Base-by-base conservation (phyloP, 1,140 invertebrate genomes). In the Harlomillsia oculata region DNA sequence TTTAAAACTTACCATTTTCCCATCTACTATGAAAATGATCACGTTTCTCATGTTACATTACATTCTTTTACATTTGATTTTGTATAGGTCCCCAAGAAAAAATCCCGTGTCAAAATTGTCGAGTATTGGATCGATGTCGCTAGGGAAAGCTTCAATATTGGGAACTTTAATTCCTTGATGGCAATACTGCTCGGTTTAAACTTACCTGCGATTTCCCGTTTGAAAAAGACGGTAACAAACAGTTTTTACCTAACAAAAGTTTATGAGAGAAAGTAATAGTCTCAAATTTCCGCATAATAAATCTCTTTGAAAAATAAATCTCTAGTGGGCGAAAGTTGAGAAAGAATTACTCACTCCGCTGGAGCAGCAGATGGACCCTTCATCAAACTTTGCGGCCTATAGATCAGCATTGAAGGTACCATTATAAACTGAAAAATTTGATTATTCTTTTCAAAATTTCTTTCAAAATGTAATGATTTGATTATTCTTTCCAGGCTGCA, bases 91-190 rank as follows among this genome's bases (percentile, higher is more conserved):
- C 44, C 59, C 5, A 94, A 94, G 72, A 95, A 92, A 73, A 94
- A 94, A 69, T 84, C 89, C 66, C 77, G 93, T 34, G 89, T 93
- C 1, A 78, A 83, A 58, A 82, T 91, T 32, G 84, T 97, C 28
- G 93, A 97, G 70, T 95, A 89, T 71, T 96, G 92, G 84, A 91
- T 97, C 59, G 90, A 96, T 76, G 87, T 90, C 3, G 94, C 89
- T 1, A 78, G 89, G 44, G 91, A 97, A 70, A 96, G 92, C 70
- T 93, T 96, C 71, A 96, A 97, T 73, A 89, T 96, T 67, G 92
- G 92, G 29, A 97, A 97, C 74, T 97, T 97, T 69, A 97, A 97
- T 71, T 97, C 93, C 39, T 76, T 97, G n/a, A 96, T 97, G 91
- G 91, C 91, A 5, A 96, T 97, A 64, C 94, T 97, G 68, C 89